Conservation (phyloP, 37 sponge, comb jelly and placozoan genomes). For the Hexactinellida sp. region DNA sequence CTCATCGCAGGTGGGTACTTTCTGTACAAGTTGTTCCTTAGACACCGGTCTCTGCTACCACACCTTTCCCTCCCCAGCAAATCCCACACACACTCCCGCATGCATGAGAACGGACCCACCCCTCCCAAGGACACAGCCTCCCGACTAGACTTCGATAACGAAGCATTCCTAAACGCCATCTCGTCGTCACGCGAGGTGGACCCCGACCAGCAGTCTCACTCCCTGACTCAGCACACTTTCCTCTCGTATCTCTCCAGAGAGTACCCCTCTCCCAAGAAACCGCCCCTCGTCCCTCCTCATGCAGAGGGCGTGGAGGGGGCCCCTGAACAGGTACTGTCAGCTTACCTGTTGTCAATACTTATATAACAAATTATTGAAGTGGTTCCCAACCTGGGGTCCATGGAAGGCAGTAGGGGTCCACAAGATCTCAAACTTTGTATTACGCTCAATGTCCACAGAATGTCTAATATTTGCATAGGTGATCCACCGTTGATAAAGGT, state of each 20-base stretch:
- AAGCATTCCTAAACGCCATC: background rate
- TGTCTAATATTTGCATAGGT: no score
- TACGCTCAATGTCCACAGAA: no score
- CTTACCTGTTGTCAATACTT: no score
- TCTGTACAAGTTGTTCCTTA: background rate
- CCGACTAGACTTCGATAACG: background rate
- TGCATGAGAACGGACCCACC: background rate
- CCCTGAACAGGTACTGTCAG: background rate
- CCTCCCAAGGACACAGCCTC: background rate
- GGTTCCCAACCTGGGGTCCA: background rate
- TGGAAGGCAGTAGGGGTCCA: background rate
- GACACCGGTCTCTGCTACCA: background rate
- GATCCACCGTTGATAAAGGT: no score
- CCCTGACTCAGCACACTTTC: background rate
- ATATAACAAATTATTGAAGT: no score
- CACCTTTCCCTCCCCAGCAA: background rate
- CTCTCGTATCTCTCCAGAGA: background rate
- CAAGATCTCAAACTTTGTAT: no score
- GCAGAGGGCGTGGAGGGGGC: background rate
- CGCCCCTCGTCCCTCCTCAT: background rate
- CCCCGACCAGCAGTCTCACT: background rate
- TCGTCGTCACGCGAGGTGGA: background rate
- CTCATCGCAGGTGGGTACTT: background rate
- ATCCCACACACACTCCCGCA: background rate
- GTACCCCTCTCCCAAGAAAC: no score